A percentile compares a stretch with the other conserved stretches of the same genome.
These are phyloP conservation scores for Mionectes olivaceus DNA, from an alignment of 2,797 vertebrate species.

Conservation along the genomic window DNA sequence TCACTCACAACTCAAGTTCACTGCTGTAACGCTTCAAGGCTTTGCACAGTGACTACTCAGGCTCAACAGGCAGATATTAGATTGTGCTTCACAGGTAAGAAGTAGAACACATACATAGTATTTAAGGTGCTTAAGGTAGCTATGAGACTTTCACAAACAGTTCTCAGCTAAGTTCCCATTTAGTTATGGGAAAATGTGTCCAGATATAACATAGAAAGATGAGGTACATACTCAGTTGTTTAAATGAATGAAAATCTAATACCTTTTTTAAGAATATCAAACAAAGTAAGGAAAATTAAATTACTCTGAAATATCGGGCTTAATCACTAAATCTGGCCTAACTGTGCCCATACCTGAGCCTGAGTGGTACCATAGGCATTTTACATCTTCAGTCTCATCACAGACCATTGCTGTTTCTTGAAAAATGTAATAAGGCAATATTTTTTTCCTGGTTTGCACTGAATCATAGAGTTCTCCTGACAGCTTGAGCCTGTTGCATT, in stretches of 20 bases:
- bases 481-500: slow-evolving; percentile 23
- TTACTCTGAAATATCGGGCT: background rate
- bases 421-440: background rate
- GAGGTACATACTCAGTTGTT: background rate
- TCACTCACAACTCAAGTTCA: background rate
- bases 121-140: background rate
- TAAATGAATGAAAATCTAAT: background rate
- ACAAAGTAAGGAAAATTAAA: background rate
- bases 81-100: background rate
- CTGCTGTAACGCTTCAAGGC: background rate
- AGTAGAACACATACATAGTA: background rate
- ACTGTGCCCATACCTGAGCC: background rate
- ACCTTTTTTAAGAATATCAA: background rate
- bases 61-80: background rate
- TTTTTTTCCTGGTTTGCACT: background rate
- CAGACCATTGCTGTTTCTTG: background rate
- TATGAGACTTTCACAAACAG: background rate
- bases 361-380: background rate
- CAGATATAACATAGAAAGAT: background rate
- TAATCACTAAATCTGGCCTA: background rate
- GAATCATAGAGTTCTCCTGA: background rate
- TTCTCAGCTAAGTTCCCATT: background rate
- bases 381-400: background rate
- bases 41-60: background rate
- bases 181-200: background rate